Evolutionary conservation across 2,797 vertebrate species (phyloP).

Genomic region (Tiaroga cobitis): DNA sequence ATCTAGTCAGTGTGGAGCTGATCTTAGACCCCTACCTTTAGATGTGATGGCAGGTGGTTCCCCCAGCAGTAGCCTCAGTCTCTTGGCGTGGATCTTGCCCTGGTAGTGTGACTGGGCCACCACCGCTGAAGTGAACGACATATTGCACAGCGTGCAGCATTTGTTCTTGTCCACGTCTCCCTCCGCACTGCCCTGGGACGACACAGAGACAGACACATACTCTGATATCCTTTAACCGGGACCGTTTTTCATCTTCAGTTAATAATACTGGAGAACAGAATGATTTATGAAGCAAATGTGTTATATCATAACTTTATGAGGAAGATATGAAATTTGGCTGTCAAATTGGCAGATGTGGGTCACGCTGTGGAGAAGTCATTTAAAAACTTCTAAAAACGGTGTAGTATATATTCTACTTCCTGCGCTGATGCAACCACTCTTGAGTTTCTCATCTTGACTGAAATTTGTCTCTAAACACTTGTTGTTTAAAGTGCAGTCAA

Average conservation of each 20-base stretch:
- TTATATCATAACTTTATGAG: constrained; percentile 10
- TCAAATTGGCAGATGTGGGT: constrained; percentile 39
- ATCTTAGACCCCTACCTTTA: constrained; percentile 79
- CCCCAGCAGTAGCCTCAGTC: constrained; percentile 91
- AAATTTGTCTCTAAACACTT: background rate
- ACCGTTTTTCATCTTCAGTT: constrained; percentile 6
- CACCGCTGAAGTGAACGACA: constrained; percentile 96
- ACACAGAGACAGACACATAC: constrained; percentile 51
- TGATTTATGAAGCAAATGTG: constrained; percentile 20
- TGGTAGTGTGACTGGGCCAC: constrained; percentile 97
- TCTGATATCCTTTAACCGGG: constrained; percentile 4
- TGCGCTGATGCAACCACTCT: constrained; percentile 9
- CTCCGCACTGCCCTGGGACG: constrained; percentile 84
- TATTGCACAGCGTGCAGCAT: constrained; percentile 95
- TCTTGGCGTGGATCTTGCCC: constrained; percentile 96
- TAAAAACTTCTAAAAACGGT: constrained; percentile 35
- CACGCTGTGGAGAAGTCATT: constrained; percentile 30
- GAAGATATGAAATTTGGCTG: constrained; percentile 3
- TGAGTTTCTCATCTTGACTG: background rate
- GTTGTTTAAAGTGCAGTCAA: background rate
- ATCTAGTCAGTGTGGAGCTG: background rate
- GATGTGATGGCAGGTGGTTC: constrained; percentile 85
- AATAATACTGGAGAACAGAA: constrained; percentile 10
- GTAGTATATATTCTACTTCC: background rate
- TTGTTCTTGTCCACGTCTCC: constrained; percentile 95